A percentile compares a stretch with the other conserved stretches of the same genome.
Conservation (phyloP, 2,113 vertebrate species). For the Vicugna pacos region DNA sequence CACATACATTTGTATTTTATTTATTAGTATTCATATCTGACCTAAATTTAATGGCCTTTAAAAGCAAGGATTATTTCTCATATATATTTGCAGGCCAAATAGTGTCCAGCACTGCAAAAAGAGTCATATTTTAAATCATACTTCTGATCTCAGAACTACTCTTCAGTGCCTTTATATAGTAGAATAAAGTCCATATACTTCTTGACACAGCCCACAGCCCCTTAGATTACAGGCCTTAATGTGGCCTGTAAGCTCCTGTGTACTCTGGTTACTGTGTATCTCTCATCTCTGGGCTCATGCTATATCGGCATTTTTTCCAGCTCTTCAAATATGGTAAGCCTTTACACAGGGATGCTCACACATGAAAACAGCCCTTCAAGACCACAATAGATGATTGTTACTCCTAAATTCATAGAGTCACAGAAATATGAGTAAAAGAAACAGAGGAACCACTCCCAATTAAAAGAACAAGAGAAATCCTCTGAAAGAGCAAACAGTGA, state of each 20-base stretch:
- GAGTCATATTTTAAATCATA: constrained; percentile 5
- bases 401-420: too few species aligned
- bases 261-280: neutral
- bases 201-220: neutral
- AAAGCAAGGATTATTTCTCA: neutral
- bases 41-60: constrained; percentile 22
- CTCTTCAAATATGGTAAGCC: neutral
- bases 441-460: too few species aligned
- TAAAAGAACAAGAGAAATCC: too few species aligned
- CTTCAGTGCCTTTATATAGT: neutral
- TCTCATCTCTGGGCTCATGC: neutral
- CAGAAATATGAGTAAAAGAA: too few species aligned
- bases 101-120: neutral
- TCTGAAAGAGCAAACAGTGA: too few species aligned
- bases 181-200: neutral
- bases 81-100: constrained; percentile 33
- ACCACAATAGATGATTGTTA: too few species aligned
- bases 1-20: neutral
- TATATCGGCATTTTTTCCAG: neutral
- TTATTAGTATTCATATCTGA: neutral
- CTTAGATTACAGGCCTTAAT: neutral
- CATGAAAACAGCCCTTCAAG: too few species aligned
- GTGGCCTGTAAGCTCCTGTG: neutral
- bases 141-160: neutral
- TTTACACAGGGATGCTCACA: too few species aligned